Evolutionary conservation across 2,888 invertebrate species (phyloP), one percentile per base, ranked within the genome.

Genomic region (Drosophila mettleri): DNA sequence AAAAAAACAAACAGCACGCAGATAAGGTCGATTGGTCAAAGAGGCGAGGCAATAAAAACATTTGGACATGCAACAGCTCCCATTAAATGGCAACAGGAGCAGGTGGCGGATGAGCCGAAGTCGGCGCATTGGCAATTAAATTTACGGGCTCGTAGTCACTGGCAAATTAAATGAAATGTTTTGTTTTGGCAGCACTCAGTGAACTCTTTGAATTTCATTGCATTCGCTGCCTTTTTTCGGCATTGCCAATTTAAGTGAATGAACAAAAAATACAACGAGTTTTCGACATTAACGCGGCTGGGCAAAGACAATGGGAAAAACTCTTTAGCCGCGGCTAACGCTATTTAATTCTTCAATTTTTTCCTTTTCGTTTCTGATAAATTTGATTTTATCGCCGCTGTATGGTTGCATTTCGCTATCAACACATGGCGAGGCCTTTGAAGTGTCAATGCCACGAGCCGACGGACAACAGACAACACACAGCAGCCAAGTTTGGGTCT

Each of bases 21-120:
- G 64, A 68, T 77, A 77, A 68, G 51, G 48, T 52, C 65, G 59
- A 75, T 77, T 77, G 73, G 48, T 24, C 27, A 48, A 49, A 51
- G 38, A 57, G 61, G 29, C 18, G 14, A 6, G 49, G 10, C 20
- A 66, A 41, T 33, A 43, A 46, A 53, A 55, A n/a, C 48, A 34
- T 48, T 18, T 43, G 39, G 53, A 18, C 46, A 38, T 66, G 54
- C 18, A 70, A 55, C 41, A 48, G 41, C 18, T 39, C 33, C 33
- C 64, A 27, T 58, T 52, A 57, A 53, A 18, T 61, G 61, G 16
- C 38, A 48, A 27, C 16, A 29, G 16, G 22, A 16, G n/a, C 7
- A 7, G 22, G 10, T 22, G 4, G 4, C 2, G 45, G 8, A 3
- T 16, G 10, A 18, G 18, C n/a, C 5, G 34, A 4, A 7, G 10